These are phyloP conservation scores for Perithous albicinctus DNA, from an alignment of 2,888 invertebrate species.

Conservation along the genomic window DNA sequence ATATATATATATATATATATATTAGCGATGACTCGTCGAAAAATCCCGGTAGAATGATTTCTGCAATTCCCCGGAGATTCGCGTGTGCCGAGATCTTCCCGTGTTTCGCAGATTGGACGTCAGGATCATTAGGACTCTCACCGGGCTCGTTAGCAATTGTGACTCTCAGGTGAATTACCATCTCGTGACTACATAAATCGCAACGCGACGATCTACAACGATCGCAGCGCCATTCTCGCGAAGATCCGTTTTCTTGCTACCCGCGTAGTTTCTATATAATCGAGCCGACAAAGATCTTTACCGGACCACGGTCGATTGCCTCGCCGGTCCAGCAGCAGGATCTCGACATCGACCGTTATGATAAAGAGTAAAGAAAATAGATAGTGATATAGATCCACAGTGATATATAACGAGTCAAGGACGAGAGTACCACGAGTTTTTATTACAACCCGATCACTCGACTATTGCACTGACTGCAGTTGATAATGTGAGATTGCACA, in stretches of 20 bases:
- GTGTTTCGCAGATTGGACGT: conserved; percentile 30
- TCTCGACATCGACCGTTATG: conserved; percentile 48
- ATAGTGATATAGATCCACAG: conserved; percentile 1
- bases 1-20: not conserved
- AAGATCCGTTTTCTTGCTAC: conserved; percentile 47
- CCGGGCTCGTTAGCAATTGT: conserved; percentile 54
- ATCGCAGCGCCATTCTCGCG: conserved; percentile 20
- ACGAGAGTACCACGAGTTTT: not conserved
- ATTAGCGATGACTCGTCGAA: conserved; percentile 33
- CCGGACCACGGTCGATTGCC: conserved; percentile 53
- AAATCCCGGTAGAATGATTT: conserved; percentile 48
- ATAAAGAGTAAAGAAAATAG: not conserved
- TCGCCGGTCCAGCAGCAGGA: conserved; percentile 22
- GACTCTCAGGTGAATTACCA: conserved; percentile 62
- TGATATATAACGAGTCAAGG: conserved; percentile 15
- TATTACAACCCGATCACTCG: not conserved
- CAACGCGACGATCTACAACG: conserved; percentile 12
- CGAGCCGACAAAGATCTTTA: conserved; percentile 32
- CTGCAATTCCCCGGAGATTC: conserved; percentile 37
- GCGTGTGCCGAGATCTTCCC: not conserved
- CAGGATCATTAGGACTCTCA: conserved; percentile 55
- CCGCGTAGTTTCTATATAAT: conserved; percentile 5
- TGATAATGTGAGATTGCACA: not conserved
- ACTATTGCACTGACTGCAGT: not conserved
- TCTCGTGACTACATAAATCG: conserved; percentile 69